Base-by-base conservation (phyloP, 1,140 invertebrate species). In the Lordiphosa clarofinis region DNA sequence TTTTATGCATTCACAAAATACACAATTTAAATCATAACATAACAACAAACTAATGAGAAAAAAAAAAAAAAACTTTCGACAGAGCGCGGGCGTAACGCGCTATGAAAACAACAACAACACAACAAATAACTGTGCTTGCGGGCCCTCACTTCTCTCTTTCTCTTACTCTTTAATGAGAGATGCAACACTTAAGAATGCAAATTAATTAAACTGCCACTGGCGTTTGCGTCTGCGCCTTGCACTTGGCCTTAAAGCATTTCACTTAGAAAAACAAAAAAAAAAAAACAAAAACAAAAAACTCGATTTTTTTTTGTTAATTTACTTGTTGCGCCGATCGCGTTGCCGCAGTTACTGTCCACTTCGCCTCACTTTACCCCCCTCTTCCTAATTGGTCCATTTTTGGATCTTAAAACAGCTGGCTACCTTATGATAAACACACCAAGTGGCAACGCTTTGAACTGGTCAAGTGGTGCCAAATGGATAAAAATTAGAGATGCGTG, bases 191-290 rank as follows among this genome's bases (percentile, higher is more conserved):
- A 60, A 74, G 64, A 68, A 67, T 67, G 44, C 21, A 37, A 50
- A 24, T 33, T 13, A 74, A 50, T 43, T 66, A 55, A 56, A 31
- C 15, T 37, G 39, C 46, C 47, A 36, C 54, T 19, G 38, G 50
- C 69, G 47, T 53, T 75, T 81, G 74, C 74, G 75, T 46, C 74
- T 78, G 76, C 74, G 76, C 74, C 49, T 60, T 79, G 42, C 8
- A 46, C 10, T 13, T 33, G 9, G 43, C 11, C 31, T 46, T 12
- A 13, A 12, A 46, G 1, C 43, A 63, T 59, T 73, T 64, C 43
- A 57, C 62, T 62, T 39, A 40, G 48, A 62, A 44, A 38, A 55
- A 49, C 12, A 69, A 55, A 49, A 15, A 69, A 37, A 42, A 57
- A 50, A 31, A 49, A 38, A 60, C 44, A 35, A 49, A 28, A 43